phyloP scores from a whole-genome alignment of 2,797 vertebrate species.

The Morus bassanus region DNA sequence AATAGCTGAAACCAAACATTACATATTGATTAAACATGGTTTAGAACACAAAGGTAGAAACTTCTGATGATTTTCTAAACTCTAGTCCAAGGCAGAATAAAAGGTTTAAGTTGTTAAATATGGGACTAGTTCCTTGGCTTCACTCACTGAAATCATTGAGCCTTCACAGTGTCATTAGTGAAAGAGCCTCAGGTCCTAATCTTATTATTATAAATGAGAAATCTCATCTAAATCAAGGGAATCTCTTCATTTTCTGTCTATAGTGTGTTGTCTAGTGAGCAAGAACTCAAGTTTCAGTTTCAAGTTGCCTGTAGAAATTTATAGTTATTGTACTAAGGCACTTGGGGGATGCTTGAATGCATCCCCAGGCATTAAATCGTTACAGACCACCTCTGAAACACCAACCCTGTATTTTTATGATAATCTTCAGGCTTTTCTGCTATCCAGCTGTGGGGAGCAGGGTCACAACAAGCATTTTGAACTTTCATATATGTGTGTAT shows the following conservation, averaged over 20 bases:
- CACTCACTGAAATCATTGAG: not conserved
- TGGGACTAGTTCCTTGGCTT: not conserved
- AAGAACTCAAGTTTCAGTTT: not conserved
- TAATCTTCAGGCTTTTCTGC: not conserved
- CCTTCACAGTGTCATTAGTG: not conserved
- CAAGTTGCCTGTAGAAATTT: not conserved
- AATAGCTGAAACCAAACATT: not conserved
- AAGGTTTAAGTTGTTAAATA: not conserved
- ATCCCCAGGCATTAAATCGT: not conserved
- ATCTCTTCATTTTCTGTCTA: not conserved
- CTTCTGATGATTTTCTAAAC: not conserved
- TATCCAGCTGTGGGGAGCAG: not conserved
- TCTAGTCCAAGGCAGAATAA: not conserved
- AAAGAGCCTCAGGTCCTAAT: not conserved
- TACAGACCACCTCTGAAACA: not conserved
- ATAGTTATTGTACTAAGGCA: not conserved
- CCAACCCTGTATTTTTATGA: not conserved
- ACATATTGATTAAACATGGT: not conserved
- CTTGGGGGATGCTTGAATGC: not conserved
- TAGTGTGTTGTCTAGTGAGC: not conserved
- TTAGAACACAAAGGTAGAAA: not conserved
- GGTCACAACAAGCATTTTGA: not conserved
- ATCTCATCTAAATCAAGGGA: not conserved
- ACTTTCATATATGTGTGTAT: not conserved
- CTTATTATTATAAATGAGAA: not conserved